Evolutionary conservation across 2,888 invertebrate genomes (phyloP).

Genomic region (Eupsilia transversa): DNA sequence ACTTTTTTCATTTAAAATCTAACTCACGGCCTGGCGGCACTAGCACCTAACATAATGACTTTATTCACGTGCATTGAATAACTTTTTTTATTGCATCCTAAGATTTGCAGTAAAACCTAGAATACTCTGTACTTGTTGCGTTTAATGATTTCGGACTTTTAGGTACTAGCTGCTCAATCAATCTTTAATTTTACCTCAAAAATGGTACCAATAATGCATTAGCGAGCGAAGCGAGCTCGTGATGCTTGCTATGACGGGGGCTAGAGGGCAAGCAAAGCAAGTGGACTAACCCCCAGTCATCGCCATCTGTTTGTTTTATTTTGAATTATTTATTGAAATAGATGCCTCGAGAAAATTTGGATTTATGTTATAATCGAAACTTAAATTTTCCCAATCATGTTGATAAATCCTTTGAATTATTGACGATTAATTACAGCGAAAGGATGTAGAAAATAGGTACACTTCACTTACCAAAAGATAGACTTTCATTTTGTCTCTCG

Average conservation of each 20-base stretch:
- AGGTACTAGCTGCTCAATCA: background rate
- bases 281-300: background rate
- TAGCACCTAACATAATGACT: background rate
- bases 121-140: background rate
- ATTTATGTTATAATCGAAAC: background rate
- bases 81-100: background rate
- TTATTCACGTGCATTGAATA: background rate
- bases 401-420: background rate
- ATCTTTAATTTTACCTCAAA: background rate
- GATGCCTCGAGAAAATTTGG: background rate
- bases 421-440: background rate
- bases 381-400: background rate
- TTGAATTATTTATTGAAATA: background rate
- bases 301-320: background rate
- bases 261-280: background rate
- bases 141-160: background rate
- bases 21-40: background rate
- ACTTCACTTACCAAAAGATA: conserved; percentile 21
- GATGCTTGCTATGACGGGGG: background rate
- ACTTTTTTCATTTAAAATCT: background rate
- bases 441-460: background rate
- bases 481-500: conserved; percentile 24
- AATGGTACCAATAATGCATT: background rate
- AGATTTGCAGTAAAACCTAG: background rate
- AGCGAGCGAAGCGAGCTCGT: background rate